Conservation (phyloP, 2,888 invertebrate species). For the Mallateleia sp. region DNA sequence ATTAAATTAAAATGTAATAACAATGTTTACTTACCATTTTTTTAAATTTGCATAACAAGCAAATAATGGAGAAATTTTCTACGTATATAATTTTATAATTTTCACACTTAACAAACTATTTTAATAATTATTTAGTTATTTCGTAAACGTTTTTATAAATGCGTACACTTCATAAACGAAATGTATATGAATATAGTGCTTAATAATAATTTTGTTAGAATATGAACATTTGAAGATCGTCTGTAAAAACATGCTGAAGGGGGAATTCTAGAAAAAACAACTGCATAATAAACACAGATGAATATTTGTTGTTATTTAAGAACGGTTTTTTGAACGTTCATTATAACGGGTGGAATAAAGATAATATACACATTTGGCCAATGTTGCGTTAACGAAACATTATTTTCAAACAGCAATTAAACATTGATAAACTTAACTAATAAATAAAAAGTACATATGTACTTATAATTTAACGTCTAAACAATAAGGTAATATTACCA, state of each 20-base stretch:
- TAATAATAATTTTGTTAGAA: not conserved
- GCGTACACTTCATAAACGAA: not conserved
- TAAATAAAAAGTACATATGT: conserved; percentile 2
- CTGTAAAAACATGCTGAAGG: not conserved
- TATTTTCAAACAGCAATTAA: conserved; percentile 6
- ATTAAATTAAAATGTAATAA: conserved; percentile 1
- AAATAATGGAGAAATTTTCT: not conserved
- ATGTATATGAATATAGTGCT: not conserved
- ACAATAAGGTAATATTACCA: not conserved
- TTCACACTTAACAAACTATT: not conserved
- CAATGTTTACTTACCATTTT: conserved; percentile 15
- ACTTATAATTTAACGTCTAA: conserved; percentile 1
- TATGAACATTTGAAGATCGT: not conserved
- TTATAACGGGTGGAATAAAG: too few relatives aligned
- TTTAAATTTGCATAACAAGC: conserved; percentile 7
- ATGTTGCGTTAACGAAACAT: conserved; percentile 8
- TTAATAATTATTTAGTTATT: not conserved
- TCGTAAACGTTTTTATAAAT: not conserved
- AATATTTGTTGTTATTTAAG: too few relatives aligned
- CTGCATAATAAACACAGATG: too few relatives aligned
- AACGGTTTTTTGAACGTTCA: too few relatives aligned
- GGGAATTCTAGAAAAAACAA: too few relatives aligned
- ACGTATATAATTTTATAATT: conserved; percentile 9
- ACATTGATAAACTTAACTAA: conserved; percentile 7
- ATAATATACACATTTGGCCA: not conserved